Base-by-base conservation (phyloP, 2,797 vertebrate genomes). In the Microctenopoma lineatum region DNA sequence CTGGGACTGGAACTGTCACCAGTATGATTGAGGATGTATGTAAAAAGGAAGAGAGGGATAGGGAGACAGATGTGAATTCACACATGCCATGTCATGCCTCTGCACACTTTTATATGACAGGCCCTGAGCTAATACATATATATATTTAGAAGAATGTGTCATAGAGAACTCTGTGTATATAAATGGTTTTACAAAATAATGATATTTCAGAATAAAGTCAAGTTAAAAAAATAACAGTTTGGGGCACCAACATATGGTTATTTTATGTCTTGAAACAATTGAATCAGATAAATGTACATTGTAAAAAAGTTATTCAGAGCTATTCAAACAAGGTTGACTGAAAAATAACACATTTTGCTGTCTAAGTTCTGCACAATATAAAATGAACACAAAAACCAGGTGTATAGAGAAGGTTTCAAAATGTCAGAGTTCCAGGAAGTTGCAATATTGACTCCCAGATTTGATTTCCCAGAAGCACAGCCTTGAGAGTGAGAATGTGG, bases 1-100 rank as follows among this genome's bases (percentile, higher is more conserved):
- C 84, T 59, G 79, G 75, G 86, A 88, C 86, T 81, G 80, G 84
- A 82, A 87, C 87, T 92, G 89, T 92, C 92, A 91, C 61, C 84
- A 71, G 77, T 81, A 87, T 90, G 90, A 92, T 81, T 83, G 90
- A 90, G 84, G 81, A 86, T 57, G 66, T 71, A 75, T 67, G 47
- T 64, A 56, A 70, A 82, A 78, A 76, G 66, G 50, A 58, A 74
- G 81, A 78, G 63, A 75, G 70, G 50, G 64, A 66, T 2, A 12
- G 63, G 29, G 64, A 71, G 79, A 74, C 81, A 85, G 87, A 87
- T 89, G 85, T 81, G 76, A 65, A 79, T 80, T 79, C 80, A 85
- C 86, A 87, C 82, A 79, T 70, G 32, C 69, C 41, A 54, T 67
- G 59, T 78, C 55, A 73, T 80, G 72, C 66, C 59, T 79, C 73